These are phyloP conservation scores for Syrphus vitripennis DNA, from an alignment of 2,888 invertebrate species.

Conservation along the genomic window DNA sequence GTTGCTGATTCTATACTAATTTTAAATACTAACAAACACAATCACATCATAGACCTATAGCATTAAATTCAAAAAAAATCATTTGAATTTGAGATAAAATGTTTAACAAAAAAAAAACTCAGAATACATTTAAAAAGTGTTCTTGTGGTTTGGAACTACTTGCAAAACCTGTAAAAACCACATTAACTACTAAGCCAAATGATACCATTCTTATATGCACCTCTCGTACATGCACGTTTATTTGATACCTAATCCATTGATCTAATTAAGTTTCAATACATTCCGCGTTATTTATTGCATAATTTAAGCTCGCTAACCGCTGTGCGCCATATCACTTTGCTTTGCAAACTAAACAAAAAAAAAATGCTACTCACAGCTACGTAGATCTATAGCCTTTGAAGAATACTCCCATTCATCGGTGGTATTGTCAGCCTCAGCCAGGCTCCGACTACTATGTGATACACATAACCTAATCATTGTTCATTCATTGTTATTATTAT, in stretches of 20 bases:
- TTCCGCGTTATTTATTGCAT: conserved; percentile 56
- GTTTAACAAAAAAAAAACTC: not conserved
- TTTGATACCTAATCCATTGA: conserved; percentile 59
- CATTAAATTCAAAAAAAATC: too few species aligned
- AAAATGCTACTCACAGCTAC: too few species aligned
- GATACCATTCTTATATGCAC: not conserved
- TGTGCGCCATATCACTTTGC: conserved; percentile 57
- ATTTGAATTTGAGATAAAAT: not conserved
- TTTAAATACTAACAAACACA: not conserved
- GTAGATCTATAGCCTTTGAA: not conserved
- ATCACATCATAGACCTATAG: not conserved
- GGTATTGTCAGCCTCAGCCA: not conserved
- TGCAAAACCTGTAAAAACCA: conserved; percentile 4
- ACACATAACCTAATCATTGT: conserved; percentile 43
- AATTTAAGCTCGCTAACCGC: conserved; percentile 42
- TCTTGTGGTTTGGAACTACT: not conserved
- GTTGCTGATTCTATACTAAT: not conserved
- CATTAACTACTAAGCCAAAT: not conserved
- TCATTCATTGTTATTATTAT: conserved; percentile 53
- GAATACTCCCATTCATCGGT: conserved; percentile 12
- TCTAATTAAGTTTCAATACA: conserved; percentile 67
- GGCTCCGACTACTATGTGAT: not conserved
- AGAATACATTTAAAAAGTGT: not conserved
- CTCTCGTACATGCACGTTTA: not conserved
- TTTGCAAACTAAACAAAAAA: not conserved